Evolutionary conservation across 2,888 invertebrate genomes (phyloP).

Genomic region (Sinotaia quadrata): DNA sequence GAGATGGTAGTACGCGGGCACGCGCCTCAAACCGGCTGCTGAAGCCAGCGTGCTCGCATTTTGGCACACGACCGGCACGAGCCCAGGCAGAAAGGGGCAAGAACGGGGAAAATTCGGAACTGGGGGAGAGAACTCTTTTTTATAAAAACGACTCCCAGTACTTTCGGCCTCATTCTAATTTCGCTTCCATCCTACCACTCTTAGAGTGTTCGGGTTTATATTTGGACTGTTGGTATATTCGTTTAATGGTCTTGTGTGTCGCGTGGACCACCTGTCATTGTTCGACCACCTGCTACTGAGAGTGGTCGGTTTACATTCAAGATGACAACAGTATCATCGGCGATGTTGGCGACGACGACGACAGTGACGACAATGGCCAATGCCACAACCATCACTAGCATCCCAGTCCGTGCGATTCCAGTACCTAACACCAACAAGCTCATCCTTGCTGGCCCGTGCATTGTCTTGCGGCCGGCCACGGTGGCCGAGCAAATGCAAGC

Average conservation of each 20-base stretch:
- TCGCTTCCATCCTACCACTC: too few relatives aligned
- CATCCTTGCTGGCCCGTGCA: slow-evolving; percentile 56
- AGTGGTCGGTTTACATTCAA: background rate
- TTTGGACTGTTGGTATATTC: too few relatives aligned
- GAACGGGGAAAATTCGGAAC: background rate
- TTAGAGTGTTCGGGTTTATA: too few relatives aligned
- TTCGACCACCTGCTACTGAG: background rate
- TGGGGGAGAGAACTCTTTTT: too few relatives aligned
- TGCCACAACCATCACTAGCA: slow-evolving; percentile 36
- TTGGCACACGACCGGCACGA: slow-evolving; percentile 29
- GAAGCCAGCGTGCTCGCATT: slow-evolving; percentile 21
- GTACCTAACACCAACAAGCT: slow-evolving; percentile 43
- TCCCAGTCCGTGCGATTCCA: slow-evolving; percentile 37
- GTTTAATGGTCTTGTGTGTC: background rate
- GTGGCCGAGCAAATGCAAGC: slow-evolving; percentile 62
- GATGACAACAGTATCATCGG: slow-evolving; percentile 1
- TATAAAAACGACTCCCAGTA: too few relatives aligned
- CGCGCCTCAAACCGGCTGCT: slow-evolving; percentile 27
- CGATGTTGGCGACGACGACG: background rate
- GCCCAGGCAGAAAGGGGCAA: slow-evolving; percentile 4
- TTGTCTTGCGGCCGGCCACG: slow-evolving; percentile 58
- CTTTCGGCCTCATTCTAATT: too few relatives aligned
- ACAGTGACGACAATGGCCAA: background rate
- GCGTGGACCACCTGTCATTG: background rate
- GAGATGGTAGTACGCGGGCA: slow-evolving; percentile 19